Evolutionary conservation across 2,888 invertebrate species (phyloP), one percentile per base, ranked within the genome.

Genomic region (Panopea generosa): DNA sequence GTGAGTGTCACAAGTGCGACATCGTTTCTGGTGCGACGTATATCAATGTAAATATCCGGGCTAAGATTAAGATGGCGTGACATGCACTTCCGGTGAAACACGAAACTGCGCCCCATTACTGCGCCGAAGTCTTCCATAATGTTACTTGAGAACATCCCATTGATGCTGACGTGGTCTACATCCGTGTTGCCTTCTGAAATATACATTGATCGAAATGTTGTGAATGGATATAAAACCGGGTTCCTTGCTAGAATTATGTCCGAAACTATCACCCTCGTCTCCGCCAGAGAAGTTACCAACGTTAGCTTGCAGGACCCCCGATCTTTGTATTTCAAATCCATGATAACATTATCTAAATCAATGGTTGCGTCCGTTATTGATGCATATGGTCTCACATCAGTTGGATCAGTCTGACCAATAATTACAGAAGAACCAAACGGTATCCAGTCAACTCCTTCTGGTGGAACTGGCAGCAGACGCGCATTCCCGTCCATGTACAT

Each of bases 341-440:
- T 82, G 6, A 66, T 57, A 20, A 82, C 66, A 9, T 67, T 50
- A 7, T 82, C 60, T 0, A 80, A 74, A 50, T 81, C 72, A 7
- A 85, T 76, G n/a, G 70, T 77, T 4, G 83, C 80, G 33, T 82
- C 75, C 18, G 60, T 72, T 14, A 87, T 85, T 7, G 82, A 78
- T 20, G 85, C 83, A 33, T 82, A 82, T 14, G 87, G 87, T 55
- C 87, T 65, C 16, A 84, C 77, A 22, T 75, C 82, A 45, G 83
- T 80, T 2, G 82, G 74, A 20, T 86, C 78, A 6, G 86, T 81
- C 62, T 86, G 86, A 7, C 87, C 87, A 56, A 87, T 71, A 16
- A 87, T 86, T 2, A 87, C 83, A 7, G 87, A 87, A 0, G 87
- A 84, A 29, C 87, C 87, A 47, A 87, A 87, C 14, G 87, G 87